Evolutionary conservation across 2,888 invertebrate species (phyloP).

Genomic region (Polydesmus complanatus): DNA sequence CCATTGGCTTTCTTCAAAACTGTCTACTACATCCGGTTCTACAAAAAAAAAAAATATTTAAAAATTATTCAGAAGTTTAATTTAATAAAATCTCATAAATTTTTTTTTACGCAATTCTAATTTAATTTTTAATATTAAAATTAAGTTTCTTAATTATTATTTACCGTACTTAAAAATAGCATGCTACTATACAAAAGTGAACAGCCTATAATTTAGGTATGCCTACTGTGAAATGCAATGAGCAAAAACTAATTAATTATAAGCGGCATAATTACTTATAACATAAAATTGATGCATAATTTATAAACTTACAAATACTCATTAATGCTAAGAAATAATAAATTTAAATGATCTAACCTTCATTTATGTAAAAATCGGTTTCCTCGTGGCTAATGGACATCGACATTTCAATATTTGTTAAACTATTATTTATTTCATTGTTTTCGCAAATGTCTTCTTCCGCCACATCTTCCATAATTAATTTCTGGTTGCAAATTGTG

Average conservation of each 20-base stretch:
- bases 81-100: too few relatives aligned
- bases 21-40: not conserved
- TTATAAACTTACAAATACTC: not conserved
- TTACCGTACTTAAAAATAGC: too few relatives aligned
- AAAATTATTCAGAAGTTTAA: not conserved
- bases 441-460: not conserved
- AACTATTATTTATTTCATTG: not conserved
- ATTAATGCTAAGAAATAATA: not conserved
- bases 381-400: not conserved
- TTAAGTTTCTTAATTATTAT: too few relatives aligned
- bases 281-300: too few relatives aligned
- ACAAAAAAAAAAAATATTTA: not conserved
- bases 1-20: not conserved
- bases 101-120: too few relatives aligned
- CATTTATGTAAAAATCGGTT: not conserved
- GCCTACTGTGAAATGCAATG: not conserved
- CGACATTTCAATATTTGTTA: not conserved
- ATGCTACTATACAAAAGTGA: too few relatives aligned
- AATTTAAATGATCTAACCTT: not conserved
- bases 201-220: too few relatives aligned
- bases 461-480: not conserved
- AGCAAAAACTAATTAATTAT: too few relatives aligned
- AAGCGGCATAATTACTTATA: too few relatives aligned
- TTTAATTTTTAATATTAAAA: too few relatives aligned
- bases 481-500: not conserved